Base-by-base conservation (phyloP, 1,140 invertebrate genomes). In the Halyomorpha halys region DNA sequence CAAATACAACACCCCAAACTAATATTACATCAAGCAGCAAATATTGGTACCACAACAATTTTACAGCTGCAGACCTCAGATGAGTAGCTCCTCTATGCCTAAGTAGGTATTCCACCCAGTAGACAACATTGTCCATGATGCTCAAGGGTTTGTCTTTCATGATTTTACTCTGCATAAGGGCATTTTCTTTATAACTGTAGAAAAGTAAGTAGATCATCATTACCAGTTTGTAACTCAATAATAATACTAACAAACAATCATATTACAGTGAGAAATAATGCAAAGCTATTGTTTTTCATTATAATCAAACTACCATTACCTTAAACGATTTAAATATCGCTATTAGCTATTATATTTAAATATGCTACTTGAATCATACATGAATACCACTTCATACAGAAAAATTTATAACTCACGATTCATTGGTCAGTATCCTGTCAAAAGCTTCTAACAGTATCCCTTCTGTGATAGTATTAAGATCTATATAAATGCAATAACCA, bases 31-130 rank as follows among this genome's bases (percentile, higher is more conserved):
- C 84, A 6, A 86, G 71, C 53, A 82, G 71, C 44, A 80, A 76
- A 72, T 83, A 83, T 67, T 84, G 78, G 71, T 82, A 84, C 67
- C 79, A 77, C 13, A 77, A 77, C 53, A 71, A 63, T n/a, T 70
- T 25, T 2, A 66, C 62, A 14, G 70, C 65, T 0, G 76, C 72
- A 62, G 74, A 74, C 62, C 74, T 72, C 53, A 79, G 73, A 61
- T 78, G 76, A 0, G 68, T 61, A 11, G 76, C 77, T 18, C 77
- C 77, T 62, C 75, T 73, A 68, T 80, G 74, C 39, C 76, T 70
- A n/a, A 79, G 66, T 9, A 73, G 70, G 66, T 84, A 84, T 68
- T 84, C 82, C 0, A 80, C 77, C 82, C 82, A 84, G 72, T 78
- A 84, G 19, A 82, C 71, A 0, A 81, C 80, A 0, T 75, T 79